Conservation (phyloP, 2,113 vertebrate species). For the Cyanoramphus novaezelandiae region DNA sequence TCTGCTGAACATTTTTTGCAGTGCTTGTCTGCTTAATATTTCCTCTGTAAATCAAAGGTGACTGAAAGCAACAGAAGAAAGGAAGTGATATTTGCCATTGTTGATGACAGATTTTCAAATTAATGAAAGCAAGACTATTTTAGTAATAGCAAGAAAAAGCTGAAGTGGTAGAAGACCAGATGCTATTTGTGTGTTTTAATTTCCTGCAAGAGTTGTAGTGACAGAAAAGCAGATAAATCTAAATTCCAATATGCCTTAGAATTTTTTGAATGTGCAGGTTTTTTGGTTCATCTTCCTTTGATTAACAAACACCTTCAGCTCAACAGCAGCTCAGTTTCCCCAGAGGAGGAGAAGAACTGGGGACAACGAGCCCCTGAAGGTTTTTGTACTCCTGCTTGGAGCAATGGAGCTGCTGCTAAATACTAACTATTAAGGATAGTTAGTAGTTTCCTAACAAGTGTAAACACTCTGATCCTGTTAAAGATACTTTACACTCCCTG, state of each 20-base stretch:
- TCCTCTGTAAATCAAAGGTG: slow-evolving; percentile 32
- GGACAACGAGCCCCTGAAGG: neutral
- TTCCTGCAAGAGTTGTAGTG: neutral
- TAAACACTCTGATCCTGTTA: neutral
- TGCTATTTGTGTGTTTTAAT: neutral
- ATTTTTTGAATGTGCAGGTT: neutral
- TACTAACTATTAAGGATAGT: neutral
- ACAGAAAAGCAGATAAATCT: neutral
- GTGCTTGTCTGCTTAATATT: neutral
- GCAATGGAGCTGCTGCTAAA: neutral
- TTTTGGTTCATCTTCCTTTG: neutral
- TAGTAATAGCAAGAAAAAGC: neutral
- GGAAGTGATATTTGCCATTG: neutral
- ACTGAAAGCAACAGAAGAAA: slow-evolving; percentile 24
- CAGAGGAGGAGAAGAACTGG: neutral
- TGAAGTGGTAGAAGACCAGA: neutral
- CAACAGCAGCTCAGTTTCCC: neutral
- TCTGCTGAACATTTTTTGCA: neutral
- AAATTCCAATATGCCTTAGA: neutral
- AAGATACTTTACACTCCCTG: neutral
- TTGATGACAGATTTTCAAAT: slow-evolving; percentile 27
- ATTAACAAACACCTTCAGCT: neutral
- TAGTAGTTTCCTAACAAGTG: neutral
- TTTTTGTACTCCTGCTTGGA: neutral
- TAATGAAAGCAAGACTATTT: neutral